These are phyloP conservation scores for Spatulosminthurus flaviceps DNA, from an alignment of 2,888 invertebrate genomes.

Conservation along the genomic window DNA sequence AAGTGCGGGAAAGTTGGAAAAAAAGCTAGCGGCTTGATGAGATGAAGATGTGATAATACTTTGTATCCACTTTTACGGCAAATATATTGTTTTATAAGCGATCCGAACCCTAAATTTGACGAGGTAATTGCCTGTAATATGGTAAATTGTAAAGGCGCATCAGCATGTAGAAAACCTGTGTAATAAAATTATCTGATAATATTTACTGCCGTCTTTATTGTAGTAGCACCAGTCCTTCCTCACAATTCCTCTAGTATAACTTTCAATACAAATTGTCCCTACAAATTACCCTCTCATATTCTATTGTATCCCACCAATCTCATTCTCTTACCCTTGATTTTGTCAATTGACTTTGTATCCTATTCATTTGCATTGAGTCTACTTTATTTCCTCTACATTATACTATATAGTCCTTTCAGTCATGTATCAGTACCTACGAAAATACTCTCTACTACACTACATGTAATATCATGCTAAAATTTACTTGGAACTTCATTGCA, in stretches of 20 bases:
- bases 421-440: too few species aligned
- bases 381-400: too few species aligned
- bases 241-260: background rate
- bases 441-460: too few species aligned
- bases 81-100: conserved; percentile 41
- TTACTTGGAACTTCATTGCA: too few species aligned
- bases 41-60: conserved; percentile 14
- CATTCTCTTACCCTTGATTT: too few species aligned
- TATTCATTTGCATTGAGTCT: too few species aligned
- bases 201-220: conserved; percentile 36
- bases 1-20: background rate
- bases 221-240: background rate
- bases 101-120: conserved; percentile 42
- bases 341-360: background rate
- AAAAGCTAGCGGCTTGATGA: background rate
- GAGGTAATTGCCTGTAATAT: conserved; percentile 40
- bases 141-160: conserved; percentile 15
- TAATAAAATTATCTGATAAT: conserved; percentile 48
- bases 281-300: conserved; percentile 6
- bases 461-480: too few species aligned
- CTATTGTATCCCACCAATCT: background rate
- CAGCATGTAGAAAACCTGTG: conserved; percentile 43
- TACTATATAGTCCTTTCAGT: too few species aligned
- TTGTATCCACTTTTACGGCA: conserved; percentile 9
- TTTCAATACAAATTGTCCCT: background rate